phyloP scores from a whole-genome alignment of 1,140 invertebrate species.

The Rhopalosiphum padi region DNA sequence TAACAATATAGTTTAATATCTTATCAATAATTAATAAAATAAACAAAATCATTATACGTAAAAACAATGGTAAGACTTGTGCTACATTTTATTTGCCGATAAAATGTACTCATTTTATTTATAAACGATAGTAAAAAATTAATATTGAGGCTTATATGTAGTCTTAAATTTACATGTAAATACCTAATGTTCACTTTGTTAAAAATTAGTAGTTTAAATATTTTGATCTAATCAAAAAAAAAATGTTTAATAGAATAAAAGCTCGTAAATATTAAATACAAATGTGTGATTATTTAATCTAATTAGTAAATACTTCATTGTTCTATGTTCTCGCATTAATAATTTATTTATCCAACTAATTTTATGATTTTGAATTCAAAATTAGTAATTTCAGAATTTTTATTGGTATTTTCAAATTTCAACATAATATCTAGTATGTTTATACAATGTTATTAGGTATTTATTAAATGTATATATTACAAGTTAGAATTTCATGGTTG shows the following conservation, averaged over 20 bases:
- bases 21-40: background rate
- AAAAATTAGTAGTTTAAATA: background rate
- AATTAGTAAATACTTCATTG: background rate
- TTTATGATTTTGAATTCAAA: background rate
- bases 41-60: background rate
- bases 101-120: background rate
- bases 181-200: too few relatives aligned
- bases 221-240: background rate
- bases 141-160: too few relatives aligned
- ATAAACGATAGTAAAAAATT: too few relatives aligned
- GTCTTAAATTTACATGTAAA: too few relatives aligned
- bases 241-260: background rate
- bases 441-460: background rate
- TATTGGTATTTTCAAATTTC: background rate
- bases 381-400: background rate
- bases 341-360: background rate
- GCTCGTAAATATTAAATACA: background rate
- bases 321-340: background rate
- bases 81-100: background rate
- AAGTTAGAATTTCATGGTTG: slow-evolving; percentile 1
- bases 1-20: background rate
- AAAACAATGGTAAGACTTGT: background rate
- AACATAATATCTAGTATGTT: background rate
- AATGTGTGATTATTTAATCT: background rate
- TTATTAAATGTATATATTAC: background rate